Percentiles rank a stretch among this genome's conserved stretches.
Evolutionary conservation across 2,888 invertebrate species (phyloP).

Genomic region (Dicyrtoma fusca): DNA sequence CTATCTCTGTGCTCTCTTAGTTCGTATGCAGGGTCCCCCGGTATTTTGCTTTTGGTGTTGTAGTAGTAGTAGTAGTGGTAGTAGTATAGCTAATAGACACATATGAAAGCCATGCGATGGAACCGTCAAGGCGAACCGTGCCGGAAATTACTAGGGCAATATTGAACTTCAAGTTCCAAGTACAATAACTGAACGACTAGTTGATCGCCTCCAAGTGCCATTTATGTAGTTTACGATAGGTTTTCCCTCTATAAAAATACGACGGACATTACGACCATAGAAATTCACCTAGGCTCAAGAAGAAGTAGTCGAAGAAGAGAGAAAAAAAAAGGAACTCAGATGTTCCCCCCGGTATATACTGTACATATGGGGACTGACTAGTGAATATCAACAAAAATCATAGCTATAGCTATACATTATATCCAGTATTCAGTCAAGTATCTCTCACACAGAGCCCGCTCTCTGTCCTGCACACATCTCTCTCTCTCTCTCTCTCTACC

Average conservation of each 20-base stretch:
- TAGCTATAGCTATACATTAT: too few species aligned
- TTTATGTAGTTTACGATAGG: constrained; percentile 44
- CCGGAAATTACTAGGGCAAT: constrained; percentile 46
- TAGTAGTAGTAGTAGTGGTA: background rate
- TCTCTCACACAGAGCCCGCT: background rate
- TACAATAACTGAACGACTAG: constrained; percentile 45
- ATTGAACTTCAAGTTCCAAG: constrained; percentile 41
- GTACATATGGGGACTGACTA: too few species aligned
- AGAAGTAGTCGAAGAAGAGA: too few species aligned
- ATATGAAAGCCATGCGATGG: constrained; percentile 13
- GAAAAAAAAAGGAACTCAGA: too few species aligned
- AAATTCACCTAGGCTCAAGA: constrained; percentile 22
- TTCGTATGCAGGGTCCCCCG: background rate
- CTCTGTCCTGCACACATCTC: background rate
- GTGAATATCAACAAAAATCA: too few species aligned
- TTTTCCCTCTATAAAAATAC: constrained; percentile 41
- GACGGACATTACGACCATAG: constrained; percentile 42
- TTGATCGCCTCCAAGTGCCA: constrained; percentile 44
- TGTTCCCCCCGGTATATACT: too few species aligned
- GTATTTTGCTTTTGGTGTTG: too few species aligned
- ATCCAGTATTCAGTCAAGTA: too few species aligned
- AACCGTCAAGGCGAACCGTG: constrained; percentile 31
- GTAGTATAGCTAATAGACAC: constrained; percentile 17
- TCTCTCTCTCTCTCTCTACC: background rate
- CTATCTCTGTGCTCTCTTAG: background rate